Evolutionary conservation across 53 echinoderm and acorn worm genomes (phyloP).

Genomic region (Hippasteria phrygiana): DNA sequence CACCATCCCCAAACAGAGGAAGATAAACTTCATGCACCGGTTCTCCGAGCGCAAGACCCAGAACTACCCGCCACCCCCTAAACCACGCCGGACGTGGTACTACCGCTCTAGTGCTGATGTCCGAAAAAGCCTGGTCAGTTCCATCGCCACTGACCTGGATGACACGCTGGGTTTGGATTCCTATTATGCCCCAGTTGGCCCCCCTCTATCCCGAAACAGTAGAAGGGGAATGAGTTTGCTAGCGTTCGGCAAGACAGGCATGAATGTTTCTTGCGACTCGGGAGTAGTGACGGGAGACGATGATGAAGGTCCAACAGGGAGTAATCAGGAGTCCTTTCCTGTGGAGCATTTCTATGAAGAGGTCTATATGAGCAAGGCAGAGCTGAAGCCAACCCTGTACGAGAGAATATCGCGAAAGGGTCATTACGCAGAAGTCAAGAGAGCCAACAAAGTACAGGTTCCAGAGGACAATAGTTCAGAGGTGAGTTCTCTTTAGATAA

Average conservation of each 20-base stretch:
- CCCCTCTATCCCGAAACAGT: constrained; percentile 31
- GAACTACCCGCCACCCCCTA: constrained; percentile 72
- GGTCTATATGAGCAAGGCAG: constrained; percentile 66
- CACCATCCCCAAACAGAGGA: constrained; percentile 40
- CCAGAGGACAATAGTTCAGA: constrained; percentile 79
- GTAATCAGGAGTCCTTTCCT: constrained; percentile 28
- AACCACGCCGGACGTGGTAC: constrained; percentile 96
- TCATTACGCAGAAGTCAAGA: constrained; percentile 66
- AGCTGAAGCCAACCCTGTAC: constrained; percentile 60
- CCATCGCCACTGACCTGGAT: constrained; percentile 71
- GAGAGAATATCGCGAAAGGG: constrained; percentile 37
- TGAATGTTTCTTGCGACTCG: constrained; percentile 77
- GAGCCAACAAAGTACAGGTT: constrained; percentile 74
- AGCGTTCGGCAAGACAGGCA: constrained; percentile 58
- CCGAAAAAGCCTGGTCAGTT: constrained; percentile 82
- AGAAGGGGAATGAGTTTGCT: constrained; percentile 60
- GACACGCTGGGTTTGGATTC: constrained; percentile 47
- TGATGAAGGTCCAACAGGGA: constrained; percentile 33
- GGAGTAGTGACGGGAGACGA: constrained; percentile 82
- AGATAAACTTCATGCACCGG: constrained; percentile 42
- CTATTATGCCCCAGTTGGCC: constrained; percentile 22
- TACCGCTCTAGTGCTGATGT: constrained; percentile 94
- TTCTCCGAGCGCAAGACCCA: constrained; percentile 58
- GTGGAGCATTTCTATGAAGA: constrained; percentile 80
- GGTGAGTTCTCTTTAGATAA: constrained; percentile 50